Evolutionary conservation across 2,888 invertebrate genomes (phyloP), one percentile per base, ranked within the genome.

Genomic region (Spialia ferax): DNA sequence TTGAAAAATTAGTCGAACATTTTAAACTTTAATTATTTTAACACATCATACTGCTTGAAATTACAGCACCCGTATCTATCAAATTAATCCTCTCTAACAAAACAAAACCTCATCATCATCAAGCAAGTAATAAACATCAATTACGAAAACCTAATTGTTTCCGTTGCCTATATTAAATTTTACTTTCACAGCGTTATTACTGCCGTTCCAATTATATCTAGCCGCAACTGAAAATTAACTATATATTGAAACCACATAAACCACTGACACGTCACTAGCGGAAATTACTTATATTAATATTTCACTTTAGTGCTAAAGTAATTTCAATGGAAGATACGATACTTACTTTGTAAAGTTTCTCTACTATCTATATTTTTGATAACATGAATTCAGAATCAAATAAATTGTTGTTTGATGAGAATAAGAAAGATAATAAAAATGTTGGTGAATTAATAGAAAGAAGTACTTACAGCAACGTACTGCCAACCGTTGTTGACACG

Each of bases 401-500:
- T n/a, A n/a, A n/a, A n/a, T n/a, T n/a, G n/a, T n/a, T n/a, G n/a
- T n/a, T n/a, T n/a, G n/a, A n/a, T n/a, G n/a, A n/a, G n/a, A n/a
- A 42, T 42, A 42, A 42, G 7, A 42, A 42, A 15, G 2, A 0
- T 15, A 4, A 42, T 15, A 10, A 6, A 42, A 15, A 42, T 42
- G 42, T 6, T 15, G 15, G 42, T 15, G 7, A 15, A n/a, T n/a
- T 15, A 42, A 42, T 42, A 42, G 42, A 6, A 1, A 15, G 7
- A 42, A 35, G 26, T 75, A 96, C 97, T 96, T 91, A 98, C 98
- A 88, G 97, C 96, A 75, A 99, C 97, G 80, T 98, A 98, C 84
- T 98, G 98, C 99, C 99, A 99, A 65, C 99, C 99, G 82, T 96
- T 97, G 87, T 97, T 97, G 77, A 99, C 98, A 78, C 98, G 95